Percentiles rank a stretch among this genome's conserved stretches.
Evolutionary conservation across 2,888 invertebrate species (phyloP).

Genomic region (Ypsolopha sequella): DNA sequence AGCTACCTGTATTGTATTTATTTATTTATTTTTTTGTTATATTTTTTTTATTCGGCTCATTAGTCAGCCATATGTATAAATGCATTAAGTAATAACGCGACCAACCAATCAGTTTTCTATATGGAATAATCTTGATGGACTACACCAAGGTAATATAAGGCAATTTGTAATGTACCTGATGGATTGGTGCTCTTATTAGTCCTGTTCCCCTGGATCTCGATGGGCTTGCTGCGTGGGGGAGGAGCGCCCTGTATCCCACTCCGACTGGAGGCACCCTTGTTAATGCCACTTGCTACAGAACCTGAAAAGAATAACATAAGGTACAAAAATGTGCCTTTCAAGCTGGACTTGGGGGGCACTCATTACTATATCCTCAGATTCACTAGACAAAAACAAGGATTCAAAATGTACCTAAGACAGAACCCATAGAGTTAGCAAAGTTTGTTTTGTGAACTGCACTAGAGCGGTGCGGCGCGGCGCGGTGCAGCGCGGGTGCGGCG

Average conservation of each 20-base stretch:
- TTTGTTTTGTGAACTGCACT: too few relatives aligned
- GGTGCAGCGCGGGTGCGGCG: too few relatives aligned
- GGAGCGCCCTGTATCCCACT: slow-evolving; percentile 2
- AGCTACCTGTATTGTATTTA: slow-evolving; percentile 34
- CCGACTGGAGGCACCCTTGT: slow-evolving; percentile 7
- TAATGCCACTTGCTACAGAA: slow-evolving; percentile 12
- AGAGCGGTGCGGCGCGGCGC: too few relatives aligned
- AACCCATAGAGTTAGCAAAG: too few relatives aligned
- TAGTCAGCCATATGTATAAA: not conserved
- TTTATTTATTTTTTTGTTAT: not conserved
- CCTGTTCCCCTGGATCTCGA: slow-evolving; percentile 39
- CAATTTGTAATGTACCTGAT: slow-evolving; percentile 28
- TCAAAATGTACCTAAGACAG: too few relatives aligned
- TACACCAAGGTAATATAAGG: not conserved
- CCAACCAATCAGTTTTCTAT: too few relatives aligned
- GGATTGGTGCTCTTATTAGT: slow-evolving; percentile 23
- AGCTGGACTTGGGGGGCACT: not conserved
- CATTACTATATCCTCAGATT: too few relatives aligned
- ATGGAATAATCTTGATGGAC: not conserved
- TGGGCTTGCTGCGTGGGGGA: slow-evolving; percentile 45
- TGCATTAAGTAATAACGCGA: too few relatives aligned
- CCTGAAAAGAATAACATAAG: not conserved
- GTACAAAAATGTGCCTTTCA: not conserved
- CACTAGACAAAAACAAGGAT: not conserved
- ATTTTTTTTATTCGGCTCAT: not conserved